Conservation (phyloP, 1,140 invertebrate species). For the Chrysomallon squamiferum region DNA sequence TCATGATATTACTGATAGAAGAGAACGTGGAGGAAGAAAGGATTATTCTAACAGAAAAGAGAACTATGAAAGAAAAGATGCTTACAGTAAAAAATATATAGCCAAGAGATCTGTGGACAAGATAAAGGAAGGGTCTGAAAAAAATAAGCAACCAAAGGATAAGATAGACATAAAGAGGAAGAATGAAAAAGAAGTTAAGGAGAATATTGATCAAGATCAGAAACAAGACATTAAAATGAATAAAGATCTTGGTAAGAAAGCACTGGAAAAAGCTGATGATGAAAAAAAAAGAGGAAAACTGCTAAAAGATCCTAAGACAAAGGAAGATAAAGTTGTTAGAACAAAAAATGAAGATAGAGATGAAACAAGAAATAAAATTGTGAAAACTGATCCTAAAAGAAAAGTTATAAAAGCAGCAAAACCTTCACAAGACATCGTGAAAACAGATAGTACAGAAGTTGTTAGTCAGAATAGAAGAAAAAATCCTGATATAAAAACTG, state of each 20-base stretch:
- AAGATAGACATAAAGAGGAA: slow-evolving; percentile 55
- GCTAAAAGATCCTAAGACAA: not conserved
- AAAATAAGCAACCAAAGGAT: slow-evolving; percentile 54
- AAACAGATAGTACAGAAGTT: not conserved
- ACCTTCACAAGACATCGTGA: too few relatives aligned
- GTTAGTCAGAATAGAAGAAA: not conserved
- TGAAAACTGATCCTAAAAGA: not conserved
- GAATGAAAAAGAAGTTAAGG: slow-evolving; percentile 34
- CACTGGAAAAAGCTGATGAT: not conserved
- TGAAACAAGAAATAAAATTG: not conserved
- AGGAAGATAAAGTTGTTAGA: not conserved
- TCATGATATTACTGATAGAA: not conserved
- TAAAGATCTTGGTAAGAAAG: slow-evolving; percentile 73
- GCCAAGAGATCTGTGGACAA: not conserved
- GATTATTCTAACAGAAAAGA: slow-evolving; percentile 10
- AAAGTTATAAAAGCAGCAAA: too few relatives aligned
- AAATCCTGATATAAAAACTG: not conserved
- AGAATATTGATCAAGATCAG: slow-evolving; percentile 87
- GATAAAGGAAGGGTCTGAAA: slow-evolving; percentile 36
- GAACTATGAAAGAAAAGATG: too few relatives aligned
- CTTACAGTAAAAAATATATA: too few relatives aligned
- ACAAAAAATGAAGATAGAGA: slow-evolving; percentile 1
- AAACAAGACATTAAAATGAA: slow-evolving; percentile 65
- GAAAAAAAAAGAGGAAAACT: not conserved
- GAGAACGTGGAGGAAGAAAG: not conserved